These are phyloP conservation scores for Aricia artaxerxes DNA, from an alignment of 2,888 invertebrate species.

Conservation along the genomic window DNA sequence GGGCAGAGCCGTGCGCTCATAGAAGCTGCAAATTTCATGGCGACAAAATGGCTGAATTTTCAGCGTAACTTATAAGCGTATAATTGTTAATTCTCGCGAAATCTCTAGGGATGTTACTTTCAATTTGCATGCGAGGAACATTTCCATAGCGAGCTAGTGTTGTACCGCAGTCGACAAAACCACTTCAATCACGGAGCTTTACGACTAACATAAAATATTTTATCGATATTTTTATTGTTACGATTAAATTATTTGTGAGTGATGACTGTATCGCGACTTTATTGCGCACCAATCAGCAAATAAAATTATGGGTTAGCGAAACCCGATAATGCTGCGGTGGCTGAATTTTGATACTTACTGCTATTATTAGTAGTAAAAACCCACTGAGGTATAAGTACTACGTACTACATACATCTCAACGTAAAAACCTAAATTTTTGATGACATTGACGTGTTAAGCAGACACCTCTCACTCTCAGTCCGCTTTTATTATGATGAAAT, in stretches of 20 bases:
- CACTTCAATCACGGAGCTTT: slow-evolving; percentile 21
- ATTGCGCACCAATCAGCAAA: slow-evolving; percentile 16
- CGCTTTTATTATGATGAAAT: not conserved
- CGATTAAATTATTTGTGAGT: slow-evolving; percentile 6
- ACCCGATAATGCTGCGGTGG: slow-evolving; percentile 27
- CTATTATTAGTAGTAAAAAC: not conserved
- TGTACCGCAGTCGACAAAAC: slow-evolving; percentile 1
- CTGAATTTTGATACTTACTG: not conserved
- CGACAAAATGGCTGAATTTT: not conserved
- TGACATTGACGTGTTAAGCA: too few species aligned
- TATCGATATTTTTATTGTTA: slow-evolving; percentile 26
- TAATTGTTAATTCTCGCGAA: slow-evolving; percentile 19
- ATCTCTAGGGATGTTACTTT: slow-evolving; percentile 19
- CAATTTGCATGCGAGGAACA: slow-evolving; percentile 22
- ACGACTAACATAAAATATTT: slow-evolving; percentile 23
- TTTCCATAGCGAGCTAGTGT: slow-evolving; percentile 10
- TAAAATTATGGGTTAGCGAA: slow-evolving; percentile 34
- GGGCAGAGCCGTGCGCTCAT: not conserved
- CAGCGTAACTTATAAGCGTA: slow-evolving; percentile 15
- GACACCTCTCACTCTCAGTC: too few species aligned
- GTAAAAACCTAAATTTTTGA: not conserved
- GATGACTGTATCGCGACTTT: slow-evolving; percentile 12
- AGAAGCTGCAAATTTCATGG: slow-evolving; percentile 14
- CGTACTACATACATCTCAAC: too few species aligned
- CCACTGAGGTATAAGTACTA: too few species aligned